These are phyloP conservation scores for Etheostoma cragini DNA, from an alignment of 2,113 vertebrate genomes.

Conservation along the genomic window DNA sequence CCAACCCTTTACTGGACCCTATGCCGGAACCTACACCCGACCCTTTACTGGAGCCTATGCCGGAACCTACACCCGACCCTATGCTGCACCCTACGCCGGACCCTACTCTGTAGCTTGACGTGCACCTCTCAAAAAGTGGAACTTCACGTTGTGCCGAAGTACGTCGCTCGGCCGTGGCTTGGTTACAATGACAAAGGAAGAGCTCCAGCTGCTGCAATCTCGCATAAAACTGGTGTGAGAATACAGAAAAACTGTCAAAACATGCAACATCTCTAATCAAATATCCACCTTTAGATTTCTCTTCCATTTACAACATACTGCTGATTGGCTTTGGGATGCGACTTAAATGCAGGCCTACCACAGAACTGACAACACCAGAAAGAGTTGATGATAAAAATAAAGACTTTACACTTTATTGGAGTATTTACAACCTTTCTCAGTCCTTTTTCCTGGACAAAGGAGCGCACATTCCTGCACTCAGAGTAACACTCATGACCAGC, in stretches of 20 bases:
- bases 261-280: background rate
- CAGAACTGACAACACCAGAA: background rate
- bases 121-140: too few species aligned
- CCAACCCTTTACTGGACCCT: too few species aligned
- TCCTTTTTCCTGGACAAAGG: slow-evolving; percentile 71
- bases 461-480: slow-evolving; percentile 58
- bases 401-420: background rate
- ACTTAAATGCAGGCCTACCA: background rate
- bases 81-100: too few species aligned
- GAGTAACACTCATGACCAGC: background rate
- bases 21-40: too few species aligned
- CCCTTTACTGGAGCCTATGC: too few species aligned
- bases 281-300: background rate
- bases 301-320: background rate
- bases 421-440: background rate
- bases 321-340: background rate
- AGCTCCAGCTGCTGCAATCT: too few species aligned
- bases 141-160: too few species aligned
- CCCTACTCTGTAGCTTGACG: too few species aligned
- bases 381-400: too few species aligned
- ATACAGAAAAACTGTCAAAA: background rate
- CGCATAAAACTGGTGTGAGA: background rate
- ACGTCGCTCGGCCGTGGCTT: too few species aligned
- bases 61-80: too few species aligned
- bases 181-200: too few species aligned